Conservation (phyloP, 2,113 vertebrate species). For the Dasyprocta punctata region DNA sequence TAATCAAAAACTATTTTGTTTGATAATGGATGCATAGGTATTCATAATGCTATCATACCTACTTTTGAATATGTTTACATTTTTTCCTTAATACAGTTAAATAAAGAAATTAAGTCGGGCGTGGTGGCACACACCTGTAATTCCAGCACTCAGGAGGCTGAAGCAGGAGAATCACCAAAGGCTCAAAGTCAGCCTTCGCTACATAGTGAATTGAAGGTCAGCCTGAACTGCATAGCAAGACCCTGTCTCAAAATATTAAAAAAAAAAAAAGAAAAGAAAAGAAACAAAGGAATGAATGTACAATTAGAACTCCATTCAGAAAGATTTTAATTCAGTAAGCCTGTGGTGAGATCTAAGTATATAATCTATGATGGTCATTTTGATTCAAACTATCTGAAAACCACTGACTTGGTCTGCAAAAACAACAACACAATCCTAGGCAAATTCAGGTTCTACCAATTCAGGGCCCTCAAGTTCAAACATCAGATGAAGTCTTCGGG, state of each 20-base stretch:
- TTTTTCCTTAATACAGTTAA: constrained; percentile 47
- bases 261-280: too few relatives aligned
- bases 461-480: background rate
- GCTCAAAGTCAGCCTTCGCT: too few relatives aligned
- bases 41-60: background rate
- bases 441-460: background rate
- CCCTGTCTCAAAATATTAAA: background rate
- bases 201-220: too few relatives aligned
- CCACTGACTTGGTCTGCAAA: background rate
- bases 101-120: background rate
- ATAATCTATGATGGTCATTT: background rate
- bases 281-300: background rate
- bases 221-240: too few relatives aligned
- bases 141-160: background rate
- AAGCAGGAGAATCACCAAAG: too few relatives aligned
- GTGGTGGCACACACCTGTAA: background rate
- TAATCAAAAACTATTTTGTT: background rate
- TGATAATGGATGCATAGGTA: background rate
- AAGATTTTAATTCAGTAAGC: background rate
- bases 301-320: constrained; percentile 14
- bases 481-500: background rate
- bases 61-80: background rate
- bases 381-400: background rate
- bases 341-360: background rate
- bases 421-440: background rate